phyloP scores from a whole-genome alignment of 2,113 vertebrate species.

The Trogon melanurus region DNA sequence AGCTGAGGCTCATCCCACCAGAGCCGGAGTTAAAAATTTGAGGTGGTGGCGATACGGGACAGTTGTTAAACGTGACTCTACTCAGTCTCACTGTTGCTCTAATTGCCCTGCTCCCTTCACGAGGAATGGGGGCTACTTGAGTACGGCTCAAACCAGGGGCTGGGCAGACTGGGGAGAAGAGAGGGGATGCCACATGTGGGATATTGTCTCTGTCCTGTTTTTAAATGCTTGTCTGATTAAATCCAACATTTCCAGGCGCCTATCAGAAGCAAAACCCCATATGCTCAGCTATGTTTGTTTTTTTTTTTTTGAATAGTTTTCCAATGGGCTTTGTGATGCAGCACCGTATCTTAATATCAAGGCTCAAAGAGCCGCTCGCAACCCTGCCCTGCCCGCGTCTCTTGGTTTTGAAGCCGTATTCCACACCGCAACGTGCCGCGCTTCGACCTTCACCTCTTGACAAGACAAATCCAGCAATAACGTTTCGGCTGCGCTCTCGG shows the following conservation, averaged over 20 bases:
- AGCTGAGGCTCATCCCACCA: not conserved
- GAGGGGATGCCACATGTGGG: fast-evolving
- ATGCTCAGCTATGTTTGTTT: too few relatives aligned
- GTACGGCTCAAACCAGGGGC: not conserved
- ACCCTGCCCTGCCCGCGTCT: not conserved
- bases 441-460: fast-evolving
- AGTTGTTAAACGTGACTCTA: not conserved
- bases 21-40: not conserved
- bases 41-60: fast-evolving
- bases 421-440: not conserved
- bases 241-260: not conserved
- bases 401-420: not conserved
- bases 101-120: not conserved
- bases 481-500: fast-evolving
- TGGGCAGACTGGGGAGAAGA: not conserved
- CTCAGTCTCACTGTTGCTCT: not conserved
- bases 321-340: not conserved
- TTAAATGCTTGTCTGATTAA: not conserved
- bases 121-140: not conserved
- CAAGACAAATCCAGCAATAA: fast-evolving
- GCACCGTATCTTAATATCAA: not conserved
- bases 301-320: not conserved
- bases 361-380: not conserved
- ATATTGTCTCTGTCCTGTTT: not conserved
- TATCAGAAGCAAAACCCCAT: not conserved